Evolutionary conservation across 2,888 invertebrate genomes (phyloP).

Genomic region (Mesorhabditis sp.): DNA sequence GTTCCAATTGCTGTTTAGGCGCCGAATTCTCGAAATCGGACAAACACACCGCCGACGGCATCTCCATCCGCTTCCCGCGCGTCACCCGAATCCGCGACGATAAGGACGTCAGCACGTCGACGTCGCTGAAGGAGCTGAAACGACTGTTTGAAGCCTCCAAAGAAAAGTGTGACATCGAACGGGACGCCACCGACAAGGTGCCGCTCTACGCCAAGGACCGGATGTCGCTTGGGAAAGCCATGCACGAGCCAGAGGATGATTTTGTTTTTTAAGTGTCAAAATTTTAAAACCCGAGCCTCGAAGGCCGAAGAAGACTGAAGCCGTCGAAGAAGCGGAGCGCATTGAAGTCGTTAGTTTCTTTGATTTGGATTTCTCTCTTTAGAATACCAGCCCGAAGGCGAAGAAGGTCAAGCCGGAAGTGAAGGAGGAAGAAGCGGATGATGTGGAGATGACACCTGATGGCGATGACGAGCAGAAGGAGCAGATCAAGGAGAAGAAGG

Average conservation of each 20-base stretch:
- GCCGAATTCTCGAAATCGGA: constrained; percentile 66
- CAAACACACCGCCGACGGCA: constrained; percentile 85
- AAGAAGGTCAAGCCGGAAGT: background rate
- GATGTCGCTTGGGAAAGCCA: constrained; percentile 21
- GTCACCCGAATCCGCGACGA: constrained; percentile 74
- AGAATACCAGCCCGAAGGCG: background rate
- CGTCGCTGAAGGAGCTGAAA: constrained; percentile 73
- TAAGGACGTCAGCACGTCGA: constrained; percentile 80
- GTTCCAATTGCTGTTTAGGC: constrained; percentile 60
- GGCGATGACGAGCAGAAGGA: constrained; percentile 14
- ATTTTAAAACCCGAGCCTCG: background rate
- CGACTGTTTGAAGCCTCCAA: constrained; percentile 58
- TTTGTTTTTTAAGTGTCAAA: constrained; percentile 7
- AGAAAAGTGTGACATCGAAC: constrained; percentile 56
- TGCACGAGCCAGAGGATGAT: constrained; percentile 11
- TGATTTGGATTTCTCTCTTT: background rate
- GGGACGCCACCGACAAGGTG: constrained; percentile 35
- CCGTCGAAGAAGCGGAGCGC: background rate
- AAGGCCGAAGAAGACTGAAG: constrained; percentile 7
- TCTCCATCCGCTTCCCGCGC: constrained; percentile 84
- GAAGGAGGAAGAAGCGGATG: constrained; percentile 15
- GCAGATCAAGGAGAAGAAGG: constrained; percentile 3
- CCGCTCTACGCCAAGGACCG: constrained; percentile 19
- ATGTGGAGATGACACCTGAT: no score
- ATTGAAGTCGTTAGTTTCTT: no score